Evolutionary conservation across 2,113 vertebrate genomes (phyloP).

Genomic region (Mastomys coucha): DNA sequence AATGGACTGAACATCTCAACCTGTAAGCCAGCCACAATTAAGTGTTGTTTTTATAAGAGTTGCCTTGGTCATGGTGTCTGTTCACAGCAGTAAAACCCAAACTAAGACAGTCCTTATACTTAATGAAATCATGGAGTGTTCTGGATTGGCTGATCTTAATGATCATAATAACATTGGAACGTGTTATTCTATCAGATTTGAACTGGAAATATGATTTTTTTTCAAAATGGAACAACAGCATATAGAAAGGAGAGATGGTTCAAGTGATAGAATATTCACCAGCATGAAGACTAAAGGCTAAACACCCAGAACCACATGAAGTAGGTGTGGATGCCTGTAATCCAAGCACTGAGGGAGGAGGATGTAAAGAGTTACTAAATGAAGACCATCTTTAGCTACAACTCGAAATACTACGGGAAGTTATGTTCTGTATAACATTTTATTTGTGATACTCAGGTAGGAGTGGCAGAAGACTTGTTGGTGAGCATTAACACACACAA

Average conservation of each 20-base stretch:
- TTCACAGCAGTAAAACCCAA: too few species aligned
- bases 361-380: background rate
- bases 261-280: background rate
- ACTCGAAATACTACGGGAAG: background rate
- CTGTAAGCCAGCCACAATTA: too few species aligned
- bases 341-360: background rate
- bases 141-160: accelerated
- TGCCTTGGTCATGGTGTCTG: too few species aligned
- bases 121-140: background rate
- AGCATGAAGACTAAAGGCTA: background rate
- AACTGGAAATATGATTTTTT: background rate
- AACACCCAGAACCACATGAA: background rate
- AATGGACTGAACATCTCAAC: too few species aligned
- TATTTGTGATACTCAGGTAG: background rate
- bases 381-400: background rate
- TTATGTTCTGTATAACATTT: background rate
- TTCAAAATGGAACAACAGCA: background rate
- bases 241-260: background rate
- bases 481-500: background rate
- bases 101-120: background rate
- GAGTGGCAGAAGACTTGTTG: background rate
- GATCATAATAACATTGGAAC: background rate
- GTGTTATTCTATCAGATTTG: background rate
- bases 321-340: background rate
- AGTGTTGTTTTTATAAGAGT: too few species aligned